Conservation (phyloP, 2,797 vertebrate species). For the Eurystomus glaucurus region DNA sequence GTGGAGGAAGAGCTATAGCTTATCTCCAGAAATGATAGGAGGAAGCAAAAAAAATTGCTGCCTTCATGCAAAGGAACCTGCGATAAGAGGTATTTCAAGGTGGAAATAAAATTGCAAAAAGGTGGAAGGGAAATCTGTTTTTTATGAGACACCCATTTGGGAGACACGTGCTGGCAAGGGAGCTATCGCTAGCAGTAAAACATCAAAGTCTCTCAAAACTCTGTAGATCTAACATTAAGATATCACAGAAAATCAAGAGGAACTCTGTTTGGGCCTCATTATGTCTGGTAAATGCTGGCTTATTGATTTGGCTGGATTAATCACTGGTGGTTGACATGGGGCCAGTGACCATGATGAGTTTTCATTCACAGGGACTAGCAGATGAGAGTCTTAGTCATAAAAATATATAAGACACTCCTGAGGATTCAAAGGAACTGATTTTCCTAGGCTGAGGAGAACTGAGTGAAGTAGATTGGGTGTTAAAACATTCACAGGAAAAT, state of each 20-base stretch:
- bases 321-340: neutral
- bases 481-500: neutral
- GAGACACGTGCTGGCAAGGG: neutral
- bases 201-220: neutral
- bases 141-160: neutral
- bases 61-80: neutral
- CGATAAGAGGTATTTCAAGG: neutral
- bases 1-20: neutral
- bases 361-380: neutral
- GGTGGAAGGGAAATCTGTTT: neutral
- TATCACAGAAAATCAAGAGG: neutral
- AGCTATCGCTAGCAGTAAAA: neutral
- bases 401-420: neutral
- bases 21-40: neutral
- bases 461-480: neutral
- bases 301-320: neutral
- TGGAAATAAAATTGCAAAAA: neutral
- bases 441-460: neutral
- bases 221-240: neutral
- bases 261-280: neutral
- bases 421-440: neutral
- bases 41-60: neutral
- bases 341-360: neutral
- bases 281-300: neutral
- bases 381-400: neutral